Evolutionary conservation across 2,113 vertebrate genomes (phyloP).

Genomic region (Sialia sialis): DNA sequence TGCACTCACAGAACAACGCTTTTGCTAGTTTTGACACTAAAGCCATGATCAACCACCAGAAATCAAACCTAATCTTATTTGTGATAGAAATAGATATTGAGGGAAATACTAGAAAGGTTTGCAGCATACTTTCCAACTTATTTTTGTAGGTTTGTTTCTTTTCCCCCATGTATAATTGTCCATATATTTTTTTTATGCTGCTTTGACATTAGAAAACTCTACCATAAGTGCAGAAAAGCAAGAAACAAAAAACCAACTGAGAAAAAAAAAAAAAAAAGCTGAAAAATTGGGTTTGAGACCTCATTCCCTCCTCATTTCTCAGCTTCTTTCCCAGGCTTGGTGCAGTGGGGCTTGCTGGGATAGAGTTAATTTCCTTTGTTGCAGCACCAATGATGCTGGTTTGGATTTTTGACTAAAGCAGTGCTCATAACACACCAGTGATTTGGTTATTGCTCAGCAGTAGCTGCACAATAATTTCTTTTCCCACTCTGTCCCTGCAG

Average conservation of each 20-base stretch:
- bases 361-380: neutral
- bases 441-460: neutral
- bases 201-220: neutral
- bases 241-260: neutral
- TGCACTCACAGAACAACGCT: neutral
- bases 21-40: neutral
- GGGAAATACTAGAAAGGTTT: neutral
- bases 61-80: neutral
- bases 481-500: neutral
- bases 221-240: neutral
- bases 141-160: neutral
- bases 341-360: neutral
- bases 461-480: neutral
- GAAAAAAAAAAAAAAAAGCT: neutral
- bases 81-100: neutral
- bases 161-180: neutral
- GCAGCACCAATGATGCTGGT: neutral
- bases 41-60: neutral
- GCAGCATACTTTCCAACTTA: neutral
- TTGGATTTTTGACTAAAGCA: neutral
- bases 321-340: neutral
- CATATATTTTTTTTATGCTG: neutral
- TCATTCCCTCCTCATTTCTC: neutral
- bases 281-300: neutral
- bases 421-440: neutral